Base-by-base conservation (phyloP, 2,888 invertebrate genomes). In the Athrips mouffetella region DNA sequence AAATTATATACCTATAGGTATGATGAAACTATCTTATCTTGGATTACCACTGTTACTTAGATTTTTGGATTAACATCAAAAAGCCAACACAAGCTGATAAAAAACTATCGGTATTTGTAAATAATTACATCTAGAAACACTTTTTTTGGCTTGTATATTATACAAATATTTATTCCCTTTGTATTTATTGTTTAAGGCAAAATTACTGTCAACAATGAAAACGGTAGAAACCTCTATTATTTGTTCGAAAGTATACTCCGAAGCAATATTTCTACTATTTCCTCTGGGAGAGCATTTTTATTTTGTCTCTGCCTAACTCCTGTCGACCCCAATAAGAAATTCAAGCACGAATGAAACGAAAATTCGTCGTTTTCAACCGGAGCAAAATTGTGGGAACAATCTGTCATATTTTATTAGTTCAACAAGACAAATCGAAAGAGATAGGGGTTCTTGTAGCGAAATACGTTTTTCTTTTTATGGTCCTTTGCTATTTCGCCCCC, bases 201-300 rank as follows among this genome's bases (percentile, higher is more conserved):
- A n/a, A n/a, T n/a, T n/a, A n/a, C n/a, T n/a, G n/a, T n/a, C n/a
- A n/a, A n/a, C n/a, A n/a, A n/a, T n/a, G n/a, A n/a, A n/a, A n/a
- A n/a, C n/a, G n/a, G n/a, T n/a, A n/a, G n/a, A n/a, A n/a, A n/a
- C n/a, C n/a, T n/a, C n/a, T n/a, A n/a, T n/a, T n/a, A n/a, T n/a
- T n/a, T n/a, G n/a, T 27, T 11, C 20, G 2, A n/a, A 78, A 48
- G 53, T 31, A 0, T 72, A 60, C 45, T 79, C 80, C 33, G 76
- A 80, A 57, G 48, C 62, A 0, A 62, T 66, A 3, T 57, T 59
- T 0, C 53, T 66, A 3, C 67, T 68, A 1, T 20, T 65, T 1
- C 65, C 72, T 3, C 8, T 3, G 15, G 11, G 15, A 31, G 16
- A 15, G 16, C 31, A 11, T 31, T 31, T 31, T 31, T 11, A 31